Base-by-base conservation (phyloP, 2,113 vertebrate genomes). In the Halcyon malimbica region DNA sequence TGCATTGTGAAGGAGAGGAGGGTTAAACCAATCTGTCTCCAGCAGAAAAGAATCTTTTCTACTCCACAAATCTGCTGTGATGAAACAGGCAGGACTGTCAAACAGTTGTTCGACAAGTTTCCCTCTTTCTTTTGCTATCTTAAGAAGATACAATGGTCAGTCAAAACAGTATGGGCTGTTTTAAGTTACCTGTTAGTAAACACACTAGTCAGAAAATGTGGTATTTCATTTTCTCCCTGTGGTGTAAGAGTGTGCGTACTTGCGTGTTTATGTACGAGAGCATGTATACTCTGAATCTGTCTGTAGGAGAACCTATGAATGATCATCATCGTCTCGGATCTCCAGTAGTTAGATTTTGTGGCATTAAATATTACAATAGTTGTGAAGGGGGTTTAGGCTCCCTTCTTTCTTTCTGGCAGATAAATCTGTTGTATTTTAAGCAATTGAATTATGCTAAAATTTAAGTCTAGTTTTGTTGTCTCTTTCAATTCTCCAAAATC, bases 1-100 rank as follows among this genome's bases (percentile, higher is more conserved):
- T 90, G 92, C 62, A 35, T 63, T 94, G 83, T 88, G 87, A 82
- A 82, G 75, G 41, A 92, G 46, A 8, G 70, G 51, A 85, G 57
- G 60, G 75, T 92, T 84, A 92, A 92, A 85, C 67, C 65, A 86
- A 70, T 83, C 79, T 90, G 50, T 90, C 70, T 67, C 46, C 70
- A 65, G 70, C 37, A 90, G 79, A 92, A 82, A 91, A 68, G 41
- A 88, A 39, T 76, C 70, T 83, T 95, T 90, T 82, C 48, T 75
- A 70, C 56, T 71, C 79, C 89, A 75, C 89, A 85, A n/a, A 62
- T 85, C 56, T 90, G 57, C 77, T 68, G 73, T 87, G 63, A 63
- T 87, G 42, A 53, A 83, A 64, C 33, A 68, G 77, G 39, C 73
- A 83, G 85, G 48, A 41, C 81, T 73, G 50, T 62, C 68, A 71